Conservation (phyloP, 1,140 invertebrate species). For the Drosophila auraria region DNA sequence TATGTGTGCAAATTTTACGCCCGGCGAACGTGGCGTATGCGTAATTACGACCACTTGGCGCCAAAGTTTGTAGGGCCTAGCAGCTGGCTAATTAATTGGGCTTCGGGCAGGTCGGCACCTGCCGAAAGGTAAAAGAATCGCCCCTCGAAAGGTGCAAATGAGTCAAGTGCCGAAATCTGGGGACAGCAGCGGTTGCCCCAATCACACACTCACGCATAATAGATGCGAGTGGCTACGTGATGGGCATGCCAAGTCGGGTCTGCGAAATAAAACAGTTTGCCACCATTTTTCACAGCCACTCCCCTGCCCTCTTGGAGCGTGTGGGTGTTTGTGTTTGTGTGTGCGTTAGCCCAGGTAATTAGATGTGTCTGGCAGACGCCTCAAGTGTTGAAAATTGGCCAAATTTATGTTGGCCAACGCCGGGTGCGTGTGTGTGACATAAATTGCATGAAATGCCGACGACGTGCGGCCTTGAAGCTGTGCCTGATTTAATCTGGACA, state of each 20-base stretch:
- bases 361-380: conserved; percentile 57
- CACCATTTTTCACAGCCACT: conserved; percentile 54
- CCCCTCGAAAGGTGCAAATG: conserved; percentile 58
- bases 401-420: conserved; percentile 64
- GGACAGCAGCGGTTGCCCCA: conserved; percentile 33
- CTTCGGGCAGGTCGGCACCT: conserved; percentile 38
- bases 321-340: conserved; percentile 9
- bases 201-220: conserved; percentile 50
- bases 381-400: conserved; percentile 70
- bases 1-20: conserved; percentile 66
- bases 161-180: conserved; percentile 43
- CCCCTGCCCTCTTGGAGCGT: not conserved
- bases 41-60: conserved; percentile 61
- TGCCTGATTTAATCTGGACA: conserved; percentile 17
- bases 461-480: conserved; percentile 58
- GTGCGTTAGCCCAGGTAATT: conserved; percentile 54
- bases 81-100: conserved; percentile 67
- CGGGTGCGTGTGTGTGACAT: conserved; percentile 51
- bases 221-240: conserved; percentile 61
- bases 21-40: conserved; percentile 54
- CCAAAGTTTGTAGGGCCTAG: conserved; percentile 44
- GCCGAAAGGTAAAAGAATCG: conserved; percentile 67
- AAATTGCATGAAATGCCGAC: conserved; percentile 62
- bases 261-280: conserved; percentile 55
- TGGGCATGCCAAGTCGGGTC: conserved; percentile 45